These are phyloP conservation scores for Drosophila pachea DNA, from an alignment of 1,140 invertebrate genomes.

Conservation along the genomic window DNA sequence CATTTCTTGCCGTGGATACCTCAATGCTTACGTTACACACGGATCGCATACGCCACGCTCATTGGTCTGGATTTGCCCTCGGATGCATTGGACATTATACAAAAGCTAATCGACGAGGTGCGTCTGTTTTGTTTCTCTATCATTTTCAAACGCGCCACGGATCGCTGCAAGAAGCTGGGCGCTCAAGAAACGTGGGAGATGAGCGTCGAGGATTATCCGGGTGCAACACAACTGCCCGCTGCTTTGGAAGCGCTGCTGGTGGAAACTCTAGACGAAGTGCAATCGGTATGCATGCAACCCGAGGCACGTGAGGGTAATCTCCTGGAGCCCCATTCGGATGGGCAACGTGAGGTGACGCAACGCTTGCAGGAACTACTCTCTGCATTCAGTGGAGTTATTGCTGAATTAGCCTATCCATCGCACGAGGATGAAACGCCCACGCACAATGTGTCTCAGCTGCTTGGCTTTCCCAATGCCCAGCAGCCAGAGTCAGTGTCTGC, in stretches of 20 bases:
- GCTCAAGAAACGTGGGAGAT: slow-evolving; percentile 93
- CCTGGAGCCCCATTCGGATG: slow-evolving; percentile 81
- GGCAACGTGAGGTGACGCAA: slow-evolving; percentile 84
- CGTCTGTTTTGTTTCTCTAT: slow-evolving; percentile 91
- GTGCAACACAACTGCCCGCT: slow-evolving; percentile 84
- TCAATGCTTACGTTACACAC: slow-evolving; percentile 86
- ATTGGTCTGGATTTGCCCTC: slow-evolving; percentile 88
- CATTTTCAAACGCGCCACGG: slow-evolving; percentile 90
- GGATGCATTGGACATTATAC: slow-evolving; percentile 89
- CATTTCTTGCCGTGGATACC: slow-evolving; percentile 87
- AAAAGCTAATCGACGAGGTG: slow-evolving; percentile 91
- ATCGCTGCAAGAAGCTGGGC: slow-evolving; percentile 88
- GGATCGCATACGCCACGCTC: slow-evolving; percentile 84
- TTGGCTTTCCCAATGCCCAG: slow-evolving; percentile 82
- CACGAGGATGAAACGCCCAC: slow-evolving; percentile 83
- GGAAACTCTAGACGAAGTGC: slow-evolving; percentile 90
- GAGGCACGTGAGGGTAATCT: slow-evolving; percentile 85
- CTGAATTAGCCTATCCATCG: slow-evolving; percentile 83
- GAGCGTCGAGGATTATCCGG: slow-evolving; percentile 84
- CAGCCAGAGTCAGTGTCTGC: slow-evolving; percentile 69
- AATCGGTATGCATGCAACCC: slow-evolving; percentile 89
- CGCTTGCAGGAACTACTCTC: slow-evolving; percentile 87
- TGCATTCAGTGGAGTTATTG: slow-evolving; percentile 83
- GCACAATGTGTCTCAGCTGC: slow-evolving; percentile 82
- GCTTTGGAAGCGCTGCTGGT: slow-evolving; percentile 90